Base-by-base conservation (phyloP, 92 coral and sea anemone species). In the Siderastrea radians region DNA sequence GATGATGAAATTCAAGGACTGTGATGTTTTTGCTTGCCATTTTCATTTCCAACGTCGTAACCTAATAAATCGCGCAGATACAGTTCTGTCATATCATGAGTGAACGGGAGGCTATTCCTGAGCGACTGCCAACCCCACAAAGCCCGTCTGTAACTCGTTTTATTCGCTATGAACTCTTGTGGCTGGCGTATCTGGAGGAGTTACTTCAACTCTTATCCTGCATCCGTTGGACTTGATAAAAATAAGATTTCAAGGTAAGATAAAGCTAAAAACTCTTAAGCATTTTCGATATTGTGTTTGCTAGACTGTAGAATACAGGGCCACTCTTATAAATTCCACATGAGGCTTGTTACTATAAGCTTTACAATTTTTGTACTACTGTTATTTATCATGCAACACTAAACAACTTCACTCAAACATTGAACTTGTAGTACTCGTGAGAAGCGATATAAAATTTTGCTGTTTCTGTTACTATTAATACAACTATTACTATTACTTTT, bases 141-240 rank as follows among this genome's bases (percentile, higher is more conserved):
- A 85, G 64, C 16, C 65, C 49, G 11, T 85, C 95, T 16, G 3
- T 92, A 47, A 67, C 91, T 79, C 93, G 91, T 48, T 97, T 93
- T 74, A 77, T 95, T 67, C 95, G 98, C 14, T 92, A 97, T 72
- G 99, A 97, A 61, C 99, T 78, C 89, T 97, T 15, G 94, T 92
- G 1, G 98, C 98, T 14, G 99, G 99, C 1, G 79, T 97, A 9
- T 86, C 94, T 7, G 99, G 99, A 13, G 99, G 99, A 0, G 97
- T 97, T 17, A 85, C 93, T 9, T 91, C 99, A 3, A 95, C 99
- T 0, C 83, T 97, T 7, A 76, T 83, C 13, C 83, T 97, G 51
- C 99, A 97, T 95, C 99, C 99, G n/a, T 64, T 97, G 64, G 98
- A 97, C 75, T 79, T 97, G 85, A 84, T 97, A 4, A 97, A 97